These are phyloP conservation scores for Gobionotothen gibberifrons DNA, from an alignment of 2,797 vertebrate genomes.

Conservation along the genomic window DNA sequence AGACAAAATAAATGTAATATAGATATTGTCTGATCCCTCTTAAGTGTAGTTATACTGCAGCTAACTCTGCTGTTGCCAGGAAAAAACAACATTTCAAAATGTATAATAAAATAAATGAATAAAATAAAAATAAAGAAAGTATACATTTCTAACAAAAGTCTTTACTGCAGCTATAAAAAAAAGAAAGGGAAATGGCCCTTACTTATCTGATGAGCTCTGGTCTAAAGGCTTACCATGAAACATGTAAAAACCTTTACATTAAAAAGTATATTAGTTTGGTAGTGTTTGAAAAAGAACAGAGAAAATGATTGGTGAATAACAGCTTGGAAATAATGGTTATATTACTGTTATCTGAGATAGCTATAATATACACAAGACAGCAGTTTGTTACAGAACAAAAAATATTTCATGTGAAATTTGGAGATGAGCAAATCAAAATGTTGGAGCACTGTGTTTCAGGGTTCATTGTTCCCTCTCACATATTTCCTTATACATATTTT, in stretches of 20 bases:
- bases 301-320: constrained; percentile 19
- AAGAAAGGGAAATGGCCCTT: not conserved
- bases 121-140: not conserved
- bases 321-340: not conserved
- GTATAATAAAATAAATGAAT: not conserved
- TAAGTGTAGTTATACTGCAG: constrained; percentile 7
- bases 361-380: not conserved
- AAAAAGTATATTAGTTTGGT: not conserved
- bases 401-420: not conserved
- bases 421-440: not conserved
- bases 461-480: constrained; percentile 4
- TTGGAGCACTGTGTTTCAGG: not conserved
- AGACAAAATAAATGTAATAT: not conserved
- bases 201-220: not conserved
- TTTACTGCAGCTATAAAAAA: not conserved
- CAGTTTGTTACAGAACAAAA: not conserved
- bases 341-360: not conserved
- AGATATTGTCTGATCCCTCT: not conserved
- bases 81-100: not conserved
- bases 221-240: constrained; percentile 14
- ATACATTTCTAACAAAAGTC: not conserved
- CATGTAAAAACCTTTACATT: constrained; percentile 7
- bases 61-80: not conserved
- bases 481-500: not conserved
- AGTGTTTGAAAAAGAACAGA: constrained; percentile 13